phyloP scores from a whole-genome alignment of 2,888 invertebrate species.

The Morpho helenor region DNA sequence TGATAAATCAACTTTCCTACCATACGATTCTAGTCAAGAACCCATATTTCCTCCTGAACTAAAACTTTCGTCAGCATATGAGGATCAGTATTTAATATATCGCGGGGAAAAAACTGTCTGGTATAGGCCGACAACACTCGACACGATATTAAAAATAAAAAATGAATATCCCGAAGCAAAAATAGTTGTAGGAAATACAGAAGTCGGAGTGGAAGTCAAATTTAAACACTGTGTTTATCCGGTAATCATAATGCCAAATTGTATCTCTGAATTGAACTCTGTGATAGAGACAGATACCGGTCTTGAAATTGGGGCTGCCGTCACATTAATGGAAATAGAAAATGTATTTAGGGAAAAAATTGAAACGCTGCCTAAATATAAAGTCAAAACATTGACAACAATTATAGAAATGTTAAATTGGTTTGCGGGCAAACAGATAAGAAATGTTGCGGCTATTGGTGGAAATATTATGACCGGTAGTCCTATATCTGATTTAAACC shows the following conservation, averaged over 20 bases:
- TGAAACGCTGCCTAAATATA: slow-evolving; percentile 72
- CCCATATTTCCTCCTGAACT: slow-evolving; percentile 92
- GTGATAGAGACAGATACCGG: slow-evolving; percentile 78
- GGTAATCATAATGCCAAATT: slow-evolving; percentile 90
- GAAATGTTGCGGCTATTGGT: slow-evolving; percentile 95
- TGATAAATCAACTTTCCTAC: slow-evolving; percentile 80
- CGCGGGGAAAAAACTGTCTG: slow-evolving; percentile 80
- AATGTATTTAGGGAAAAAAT: slow-evolving; percentile 81
- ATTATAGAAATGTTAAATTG: slow-evolving; percentile 92
- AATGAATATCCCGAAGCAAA: slow-evolving; percentile 82
- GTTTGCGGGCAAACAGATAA: slow-evolving; percentile 97
- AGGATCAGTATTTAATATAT: slow-evolving; percentile 73
- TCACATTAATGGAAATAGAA: slow-evolving; percentile 89
- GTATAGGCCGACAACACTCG: slow-evolving; percentile 83
- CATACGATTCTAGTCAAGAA: slow-evolving; percentile 87
- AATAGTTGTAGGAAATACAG: slow-evolving; percentile 90
- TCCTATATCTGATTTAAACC: slow-evolving; percentile 97
- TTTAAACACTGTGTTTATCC: slow-evolving; percentile 88
- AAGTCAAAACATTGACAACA: slow-evolving; percentile 83
- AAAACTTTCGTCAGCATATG: slow-evolving; percentile 79
- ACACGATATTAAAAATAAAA: slow-evolving; percentile 82
- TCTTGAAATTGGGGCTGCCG: slow-evolving; percentile 88
- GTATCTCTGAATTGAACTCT: slow-evolving; percentile 87
- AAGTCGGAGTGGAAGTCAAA: slow-evolving; percentile 91
- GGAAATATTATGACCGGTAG: slow-evolving; percentile 98